Evolutionary conservation across 2,888 invertebrate genomes (phyloP).

Genomic region (Phaonia tiefii): DNA sequence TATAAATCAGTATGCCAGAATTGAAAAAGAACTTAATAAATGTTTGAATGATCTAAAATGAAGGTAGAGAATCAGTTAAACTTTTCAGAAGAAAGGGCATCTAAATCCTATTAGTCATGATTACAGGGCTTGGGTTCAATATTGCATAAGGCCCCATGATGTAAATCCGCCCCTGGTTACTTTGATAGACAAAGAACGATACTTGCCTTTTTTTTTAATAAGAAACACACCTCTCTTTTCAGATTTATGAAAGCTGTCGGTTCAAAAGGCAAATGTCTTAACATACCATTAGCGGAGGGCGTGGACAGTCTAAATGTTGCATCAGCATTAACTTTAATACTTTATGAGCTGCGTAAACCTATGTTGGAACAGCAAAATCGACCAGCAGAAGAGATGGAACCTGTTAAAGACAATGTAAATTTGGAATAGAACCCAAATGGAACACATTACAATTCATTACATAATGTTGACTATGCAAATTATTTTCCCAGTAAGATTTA

Average conservation of each 20-base stretch:
- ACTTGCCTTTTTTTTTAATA: too few species aligned
- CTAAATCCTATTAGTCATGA: too few species aligned
- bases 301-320: slow-evolving; percentile 93
- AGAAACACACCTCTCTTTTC: too few species aligned
- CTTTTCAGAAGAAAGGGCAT: too few species aligned
- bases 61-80: too few species aligned
- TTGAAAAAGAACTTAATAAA: too few species aligned
- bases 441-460: background rate
- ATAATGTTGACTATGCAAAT: background rate
- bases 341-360: slow-evolving; percentile 85
- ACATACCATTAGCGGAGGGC: slow-evolving; percentile 88
- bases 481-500: background rate
- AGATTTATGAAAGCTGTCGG: slow-evolving; percentile 75
- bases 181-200: too few species aligned
- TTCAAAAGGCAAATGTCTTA: slow-evolving; percentile 82
- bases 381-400: background rate
- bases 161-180: too few species aligned
- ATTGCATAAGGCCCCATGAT: too few species aligned
- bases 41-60: too few species aligned
- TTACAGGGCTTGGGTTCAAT: too few species aligned
- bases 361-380: background rate
- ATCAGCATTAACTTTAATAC: slow-evolving; percentile 90
- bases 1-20: too few species aligned
- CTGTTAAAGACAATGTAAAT: background rate
- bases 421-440: background rate